Evolutionary conservation across 2,888 invertebrate species (phyloP).

Genomic region (Pinctada fucata): DNA sequence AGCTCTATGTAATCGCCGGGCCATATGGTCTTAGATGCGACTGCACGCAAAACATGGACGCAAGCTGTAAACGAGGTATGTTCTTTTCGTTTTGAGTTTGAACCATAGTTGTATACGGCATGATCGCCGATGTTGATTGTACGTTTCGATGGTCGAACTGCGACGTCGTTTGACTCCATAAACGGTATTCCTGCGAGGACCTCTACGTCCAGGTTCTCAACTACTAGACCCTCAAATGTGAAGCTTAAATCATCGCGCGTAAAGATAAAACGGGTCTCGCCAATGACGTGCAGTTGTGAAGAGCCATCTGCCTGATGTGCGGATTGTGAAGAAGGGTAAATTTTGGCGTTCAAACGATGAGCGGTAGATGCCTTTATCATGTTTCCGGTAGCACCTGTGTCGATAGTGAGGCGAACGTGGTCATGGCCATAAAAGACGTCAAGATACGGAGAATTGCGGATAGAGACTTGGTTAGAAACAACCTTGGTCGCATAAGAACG

Average conservation of each 20-base stretch:
- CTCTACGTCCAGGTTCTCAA: conserved; percentile 43
- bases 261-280: too few species aligned
- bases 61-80: conserved; percentile 25
- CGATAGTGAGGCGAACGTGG: conserved; percentile 13
- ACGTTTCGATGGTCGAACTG: conserved; percentile 44
- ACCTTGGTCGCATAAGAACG: too few species aligned
- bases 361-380: conserved; percentile 34
- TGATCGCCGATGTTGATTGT: conserved; percentile 34
- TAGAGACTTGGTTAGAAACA: too few species aligned
- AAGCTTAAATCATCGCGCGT: too few species aligned
- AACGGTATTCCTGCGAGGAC: conserved; percentile 50
- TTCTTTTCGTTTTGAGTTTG: not conserved
- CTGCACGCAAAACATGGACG: conserved; percentile 15
- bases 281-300: too few species aligned
- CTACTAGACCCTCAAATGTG: too few species aligned
- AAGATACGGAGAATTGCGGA: conserved; percentile 12
- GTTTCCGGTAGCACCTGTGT: conserved; percentile 27
- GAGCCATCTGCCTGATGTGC: too few species aligned
- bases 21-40: conserved; percentile 33
- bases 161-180: conserved; percentile 50
- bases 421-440: conserved; percentile 10
- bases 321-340: conserved; percentile 12
- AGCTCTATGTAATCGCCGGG: conserved; percentile 45
- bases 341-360: not conserved
- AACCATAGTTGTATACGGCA: conserved; percentile 18